phyloP scores from a whole-genome alignment of 2,888 invertebrate species.

The Orchesella flavescens region DNA sequence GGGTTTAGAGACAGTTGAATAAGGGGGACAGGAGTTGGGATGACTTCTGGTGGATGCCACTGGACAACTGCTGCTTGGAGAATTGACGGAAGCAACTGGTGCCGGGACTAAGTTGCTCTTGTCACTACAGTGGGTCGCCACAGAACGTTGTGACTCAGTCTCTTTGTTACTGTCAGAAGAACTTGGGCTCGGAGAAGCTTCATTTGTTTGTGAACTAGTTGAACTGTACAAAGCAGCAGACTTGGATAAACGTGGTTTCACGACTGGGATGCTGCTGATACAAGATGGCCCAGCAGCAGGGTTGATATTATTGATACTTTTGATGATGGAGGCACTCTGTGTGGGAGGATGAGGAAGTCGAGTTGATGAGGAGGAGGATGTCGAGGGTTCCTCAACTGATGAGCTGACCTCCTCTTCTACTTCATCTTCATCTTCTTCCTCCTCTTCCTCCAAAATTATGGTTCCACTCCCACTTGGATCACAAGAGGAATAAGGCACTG shows the following conservation, averaged over 20 bases:
- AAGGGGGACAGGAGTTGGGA: neutral
- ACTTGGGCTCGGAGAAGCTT: conserved; percentile 22
- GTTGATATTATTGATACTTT: neutral
- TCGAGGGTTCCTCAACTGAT: conserved; percentile 48
- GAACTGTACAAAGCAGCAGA: conserved; percentile 7
- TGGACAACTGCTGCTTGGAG: neutral
- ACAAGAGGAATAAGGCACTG: conserved; percentile 47
- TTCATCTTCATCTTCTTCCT: conserved; percentile 40
- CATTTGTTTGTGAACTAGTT: conserved; percentile 17
- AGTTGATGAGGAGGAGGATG: conserved; percentile 48
- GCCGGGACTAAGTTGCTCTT: conserved; percentile 13
- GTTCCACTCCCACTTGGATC: conserved; percentile 48
- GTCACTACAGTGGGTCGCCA: conserved; percentile 43
- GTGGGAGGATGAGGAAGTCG: conserved; percentile 14
- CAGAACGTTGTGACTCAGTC: conserved; percentile 50
- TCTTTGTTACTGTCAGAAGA: conserved; percentile 56
- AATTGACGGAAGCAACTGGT: neutral
- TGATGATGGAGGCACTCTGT: conserved; percentile 22
- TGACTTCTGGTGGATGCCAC: conserved; percentile 24
- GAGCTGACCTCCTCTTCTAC: conserved; percentile 43
- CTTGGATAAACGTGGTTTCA: neutral
- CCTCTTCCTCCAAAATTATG: conserved; percentile 52
- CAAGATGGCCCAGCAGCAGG: neutral
- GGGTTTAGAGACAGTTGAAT: neutral
- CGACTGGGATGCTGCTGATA: neutral